These are phyloP conservation scores for Ecdyonurus torrentis DNA, from an alignment of 2,888 invertebrate genomes.

Conservation along the genomic window DNA sequence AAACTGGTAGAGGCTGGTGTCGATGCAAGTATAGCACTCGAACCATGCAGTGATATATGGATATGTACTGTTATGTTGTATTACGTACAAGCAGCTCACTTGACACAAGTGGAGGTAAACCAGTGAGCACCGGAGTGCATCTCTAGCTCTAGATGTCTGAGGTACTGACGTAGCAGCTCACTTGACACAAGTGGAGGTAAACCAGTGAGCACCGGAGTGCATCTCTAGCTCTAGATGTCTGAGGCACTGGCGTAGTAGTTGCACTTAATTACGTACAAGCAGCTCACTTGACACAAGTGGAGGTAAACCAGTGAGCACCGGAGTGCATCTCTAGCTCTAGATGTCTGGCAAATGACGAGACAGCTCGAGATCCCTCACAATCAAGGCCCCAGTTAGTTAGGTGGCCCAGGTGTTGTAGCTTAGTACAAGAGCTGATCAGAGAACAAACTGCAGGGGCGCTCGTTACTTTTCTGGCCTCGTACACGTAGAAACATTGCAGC, in stretches of 20 bases:
- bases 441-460: constrained; percentile 20
- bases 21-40: too few relatives aligned
- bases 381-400: constrained; percentile 27
- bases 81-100: too few relatives aligned
- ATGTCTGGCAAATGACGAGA: constrained; percentile 23
- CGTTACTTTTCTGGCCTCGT: constrained; percentile 25
- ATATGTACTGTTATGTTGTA: too few relatives aligned
- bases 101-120: constrained; percentile 20
- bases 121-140: constrained; percentile 27
- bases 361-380: constrained; percentile 22
- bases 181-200: constrained; percentile 17
- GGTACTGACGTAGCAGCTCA: constrained; percentile 21
- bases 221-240: constrained; percentile 25
- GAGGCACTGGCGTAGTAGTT: too few relatives aligned
- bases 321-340: constrained; percentile 25
- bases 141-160: constrained; percentile 25
- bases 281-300: constrained; percentile 9
- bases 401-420: constrained; percentile 25
- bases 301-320: constrained; percentile 28
- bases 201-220: constrained; percentile 27
- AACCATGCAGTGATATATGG: too few relatives aligned
- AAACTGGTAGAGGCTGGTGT: too few relatives aligned
- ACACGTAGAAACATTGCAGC: constrained; percentile 26
- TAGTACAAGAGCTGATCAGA: constrained; percentile 23
- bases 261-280: too few relatives aligned